A percentile compares a stretch with the other conserved stretches of the same genome.
Conservation (phyloP, 2,797 vertebrate species). For the Caiman crocodilus region DNA sequence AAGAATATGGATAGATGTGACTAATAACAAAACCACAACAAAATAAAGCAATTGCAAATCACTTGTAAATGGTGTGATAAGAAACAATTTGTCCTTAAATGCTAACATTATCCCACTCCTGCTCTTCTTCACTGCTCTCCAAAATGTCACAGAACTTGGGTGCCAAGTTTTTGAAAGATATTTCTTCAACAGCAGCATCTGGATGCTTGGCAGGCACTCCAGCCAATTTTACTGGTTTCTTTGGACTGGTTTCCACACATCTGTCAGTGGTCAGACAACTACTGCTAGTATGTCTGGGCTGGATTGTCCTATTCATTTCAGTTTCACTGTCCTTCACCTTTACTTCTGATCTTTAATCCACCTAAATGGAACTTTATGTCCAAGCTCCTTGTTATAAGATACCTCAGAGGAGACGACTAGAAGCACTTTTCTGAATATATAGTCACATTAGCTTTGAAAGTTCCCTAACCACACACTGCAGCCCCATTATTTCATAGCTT, state of each 20-base stretch:
- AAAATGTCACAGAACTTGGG: not conserved
- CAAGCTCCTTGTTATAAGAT: not conserved
- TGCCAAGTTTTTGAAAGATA: constrained; percentile 41
- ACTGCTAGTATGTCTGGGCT: constrained; percentile 43
- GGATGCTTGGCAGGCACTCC: constrained; percentile 37
- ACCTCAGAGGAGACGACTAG: not conserved
- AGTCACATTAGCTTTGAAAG: not conserved
- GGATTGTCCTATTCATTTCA: not conserved
- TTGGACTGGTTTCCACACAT: constrained; percentile 35
- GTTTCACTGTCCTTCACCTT: constrained; percentile 9
- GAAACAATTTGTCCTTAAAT: not conserved
- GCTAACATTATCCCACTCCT: not conserved
- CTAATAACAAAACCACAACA: not conserved
- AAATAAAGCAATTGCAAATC: not conserved
- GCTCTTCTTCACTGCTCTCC: not conserved
- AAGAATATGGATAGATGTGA: not conserved
- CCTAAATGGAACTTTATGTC: not conserved
- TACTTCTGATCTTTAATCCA: constrained; percentile 19
- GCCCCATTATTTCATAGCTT: not conserved
- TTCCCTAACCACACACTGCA: not conserved
- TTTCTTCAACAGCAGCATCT: constrained; percentile 32
- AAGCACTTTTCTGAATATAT: not conserved
- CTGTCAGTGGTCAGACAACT: constrained; percentile 22
- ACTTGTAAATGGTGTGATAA: constrained; percentile 18
- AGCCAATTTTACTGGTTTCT: constrained; percentile 23